Evolutionary conservation across 2,888 invertebrate genomes (phyloP).

Genomic region (Marronus borbonicus): DNA sequence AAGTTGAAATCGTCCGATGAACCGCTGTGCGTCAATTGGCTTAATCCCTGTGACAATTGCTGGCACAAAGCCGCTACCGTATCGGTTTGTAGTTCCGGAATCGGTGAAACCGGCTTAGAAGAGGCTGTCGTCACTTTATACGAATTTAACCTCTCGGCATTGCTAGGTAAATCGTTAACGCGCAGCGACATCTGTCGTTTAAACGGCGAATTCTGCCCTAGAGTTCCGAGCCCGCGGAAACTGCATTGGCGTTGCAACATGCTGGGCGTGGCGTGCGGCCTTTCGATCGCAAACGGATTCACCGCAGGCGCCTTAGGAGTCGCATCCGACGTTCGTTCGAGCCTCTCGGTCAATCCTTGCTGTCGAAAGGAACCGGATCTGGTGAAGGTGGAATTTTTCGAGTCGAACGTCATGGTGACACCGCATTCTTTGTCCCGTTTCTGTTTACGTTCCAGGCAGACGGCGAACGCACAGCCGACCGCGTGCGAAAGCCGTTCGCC

Average conservation of each 20-base stretch:
- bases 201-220: conserved; percentile 88
- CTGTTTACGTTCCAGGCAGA: conserved; percentile 97
- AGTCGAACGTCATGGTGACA: conserved; percentile 93
- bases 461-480: conserved; percentile 99
- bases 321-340: conserved; percentile 70
- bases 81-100: conserved; percentile 82
- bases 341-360: conserved; percentile 84
- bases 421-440: conserved; percentile 97
- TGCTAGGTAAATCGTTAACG: conserved; percentile 95
- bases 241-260: conserved; percentile 97
- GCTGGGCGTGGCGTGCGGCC: conserved; percentile 95
- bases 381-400: conserved; percentile 92
- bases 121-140: conserved; percentile 57
- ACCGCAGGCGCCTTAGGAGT: conserved; percentile 73
- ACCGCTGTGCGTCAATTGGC: conserved; percentile 77
- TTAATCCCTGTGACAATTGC: conserved; percentile 80
- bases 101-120: conserved; percentile 78
- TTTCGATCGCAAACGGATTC: conserved; percentile 95
- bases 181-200: conserved; percentile 97
- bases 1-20: conserved; percentile 73
- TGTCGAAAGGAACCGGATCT: conserved; percentile 92
- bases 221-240: conserved; percentile 90
- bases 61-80: conserved; percentile 83
- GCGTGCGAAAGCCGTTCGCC: conserved; percentile 99
- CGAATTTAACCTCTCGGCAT: conserved; percentile 83